These are phyloP conservation scores for Electrophaes corylata DNA, from an alignment of 2,888 invertebrate species.

Conservation along the genomic window DNA sequence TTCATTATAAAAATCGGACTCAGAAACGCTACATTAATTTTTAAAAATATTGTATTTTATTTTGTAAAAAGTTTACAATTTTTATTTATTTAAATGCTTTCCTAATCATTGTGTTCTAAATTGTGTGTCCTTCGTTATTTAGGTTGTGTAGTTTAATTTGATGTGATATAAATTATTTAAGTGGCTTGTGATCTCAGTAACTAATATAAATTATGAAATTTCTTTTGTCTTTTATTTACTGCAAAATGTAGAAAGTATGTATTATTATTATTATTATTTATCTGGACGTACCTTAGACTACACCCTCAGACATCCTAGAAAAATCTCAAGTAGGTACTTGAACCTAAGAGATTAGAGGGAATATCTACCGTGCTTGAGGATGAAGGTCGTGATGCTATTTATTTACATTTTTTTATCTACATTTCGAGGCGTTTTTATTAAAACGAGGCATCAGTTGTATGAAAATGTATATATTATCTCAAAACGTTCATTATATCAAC, in stretches of 20 bases:
- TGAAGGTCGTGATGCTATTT: no score
- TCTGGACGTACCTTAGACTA: no score
- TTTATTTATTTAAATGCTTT: conserved; percentile 11
- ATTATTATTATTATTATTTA: no score
- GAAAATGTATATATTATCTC: conserved; percentile 66
- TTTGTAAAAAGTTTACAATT: conserved; percentile 29
- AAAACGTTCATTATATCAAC: conserved; percentile 72
- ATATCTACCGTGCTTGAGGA: no score
- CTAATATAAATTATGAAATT: conserved; percentile 67
- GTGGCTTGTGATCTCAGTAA: conserved; percentile 79
- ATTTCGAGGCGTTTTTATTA: neutral
- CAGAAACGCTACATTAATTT: conserved; percentile 15
- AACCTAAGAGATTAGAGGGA: no score
- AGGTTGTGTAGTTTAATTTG: conserved; percentile 51
- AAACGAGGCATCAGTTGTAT: conserved; percentile 41
- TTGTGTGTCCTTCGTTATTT: conserved; percentile 37
- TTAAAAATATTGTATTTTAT: conserved; percentile 31
- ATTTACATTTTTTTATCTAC: no score
- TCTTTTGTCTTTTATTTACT: conserved; percentile 32
- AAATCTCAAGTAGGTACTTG: no score
- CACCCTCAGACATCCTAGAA: no score
- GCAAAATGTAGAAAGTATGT: no score
- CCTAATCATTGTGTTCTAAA: conserved; percentile 25
- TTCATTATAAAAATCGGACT: conserved; percentile 11
- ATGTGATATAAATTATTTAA: conserved; percentile 67